Evolutionary conservation across 2,888 invertebrate species (phyloP).

Genomic region (Agrochola lychnidis): DNA sequence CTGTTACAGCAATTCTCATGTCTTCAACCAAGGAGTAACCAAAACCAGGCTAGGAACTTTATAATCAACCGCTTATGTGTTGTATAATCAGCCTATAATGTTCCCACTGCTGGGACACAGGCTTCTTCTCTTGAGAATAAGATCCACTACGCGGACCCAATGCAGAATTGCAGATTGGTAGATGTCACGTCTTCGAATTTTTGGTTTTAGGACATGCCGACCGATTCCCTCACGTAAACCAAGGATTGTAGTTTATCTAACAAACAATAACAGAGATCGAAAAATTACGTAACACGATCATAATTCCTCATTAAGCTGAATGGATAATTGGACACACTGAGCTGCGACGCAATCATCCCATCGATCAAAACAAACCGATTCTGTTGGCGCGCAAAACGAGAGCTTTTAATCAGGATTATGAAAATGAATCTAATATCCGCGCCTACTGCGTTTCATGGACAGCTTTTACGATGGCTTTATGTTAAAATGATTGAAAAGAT

Average conservation of each 20-base stretch:
- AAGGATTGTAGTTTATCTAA: not conserved
- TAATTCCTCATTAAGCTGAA: constrained; percentile 47
- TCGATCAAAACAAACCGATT: constrained; percentile 59
- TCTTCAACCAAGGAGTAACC: not conserved
- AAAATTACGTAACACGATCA: constrained; percentile 21
- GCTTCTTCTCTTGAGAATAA: not conserved
- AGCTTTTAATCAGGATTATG: constrained; percentile 62
- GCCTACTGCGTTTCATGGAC: constrained; percentile 26
- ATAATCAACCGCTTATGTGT: not conserved
- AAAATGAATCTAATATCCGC: constrained; percentile 55
- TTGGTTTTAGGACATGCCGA: too few species aligned
- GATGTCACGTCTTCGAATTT: too few species aligned
- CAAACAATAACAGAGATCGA: constrained; percentile 1
- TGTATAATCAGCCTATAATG: not conserved
- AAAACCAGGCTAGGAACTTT: not conserved
- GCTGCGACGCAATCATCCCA: constrained; percentile 54
- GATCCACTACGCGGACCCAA: not conserved
- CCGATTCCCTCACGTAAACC: too few species aligned
- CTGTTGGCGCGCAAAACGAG: constrained; percentile 40
- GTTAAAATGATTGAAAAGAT: constrained; percentile 43
- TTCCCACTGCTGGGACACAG: not conserved
- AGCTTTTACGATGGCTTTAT: constrained; percentile 35
- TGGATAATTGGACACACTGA: constrained; percentile 50
- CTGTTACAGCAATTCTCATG: not conserved
- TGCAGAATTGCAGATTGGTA: not conserved